Percentiles rank a stretch among this genome's conserved stretches.
Conservation (phyloP, 2,797 vertebrate species). For the Takifugu ocellatus region DNA sequence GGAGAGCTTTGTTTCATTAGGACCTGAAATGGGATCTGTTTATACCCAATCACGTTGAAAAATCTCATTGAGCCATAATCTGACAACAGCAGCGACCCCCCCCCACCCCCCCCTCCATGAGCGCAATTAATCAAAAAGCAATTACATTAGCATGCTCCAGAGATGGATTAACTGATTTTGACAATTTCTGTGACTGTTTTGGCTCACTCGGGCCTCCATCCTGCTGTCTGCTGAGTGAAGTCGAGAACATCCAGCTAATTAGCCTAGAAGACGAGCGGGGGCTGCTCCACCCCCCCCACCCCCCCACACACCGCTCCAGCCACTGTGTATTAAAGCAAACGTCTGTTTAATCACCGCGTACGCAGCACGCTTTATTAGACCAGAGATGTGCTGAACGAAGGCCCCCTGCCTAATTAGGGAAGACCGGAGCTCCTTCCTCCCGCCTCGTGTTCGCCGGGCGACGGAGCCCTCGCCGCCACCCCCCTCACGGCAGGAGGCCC, state of each 20-base stretch:
- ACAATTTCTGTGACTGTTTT: constrained; percentile 54
- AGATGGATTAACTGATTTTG: constrained; percentile 70
- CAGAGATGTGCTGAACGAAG: constrained; percentile 65
- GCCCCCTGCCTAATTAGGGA: constrained; percentile 61
- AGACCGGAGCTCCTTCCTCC: constrained; percentile 52
- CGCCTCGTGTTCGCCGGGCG: constrained; percentile 23
- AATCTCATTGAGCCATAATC: constrained; percentile 59
- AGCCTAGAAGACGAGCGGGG: constrained; percentile 57
- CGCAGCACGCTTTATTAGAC: constrained; percentile 64
- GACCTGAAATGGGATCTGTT: constrained; percentile 49
- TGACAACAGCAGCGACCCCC: constrained; percentile 56
- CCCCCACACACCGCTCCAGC: constrained; percentile 37
- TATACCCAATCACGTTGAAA: constrained; percentile 49
- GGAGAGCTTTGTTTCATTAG: constrained; percentile 45
- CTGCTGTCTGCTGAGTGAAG: constrained; percentile 42
- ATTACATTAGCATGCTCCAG: constrained; percentile 62
- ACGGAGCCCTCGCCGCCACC: constrained; percentile 17
- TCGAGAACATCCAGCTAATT: constrained; percentile 64
- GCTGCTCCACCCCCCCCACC: constrained; percentile 20
- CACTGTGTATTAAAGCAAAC: constrained; percentile 61
- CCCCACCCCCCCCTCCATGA: constrained; percentile 15
- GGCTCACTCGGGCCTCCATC: constrained; percentile 24
- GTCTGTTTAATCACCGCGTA: constrained; percentile 64
- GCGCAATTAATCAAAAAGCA: constrained; percentile 71
- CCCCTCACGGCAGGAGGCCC: constrained; percentile 41